Percentiles rank a stretch among this genome's conserved stretches.
Evolutionary conservation across 2,113 vertebrate genomes (phyloP).

Genomic region (Xiphophorus maculatus): DNA sequence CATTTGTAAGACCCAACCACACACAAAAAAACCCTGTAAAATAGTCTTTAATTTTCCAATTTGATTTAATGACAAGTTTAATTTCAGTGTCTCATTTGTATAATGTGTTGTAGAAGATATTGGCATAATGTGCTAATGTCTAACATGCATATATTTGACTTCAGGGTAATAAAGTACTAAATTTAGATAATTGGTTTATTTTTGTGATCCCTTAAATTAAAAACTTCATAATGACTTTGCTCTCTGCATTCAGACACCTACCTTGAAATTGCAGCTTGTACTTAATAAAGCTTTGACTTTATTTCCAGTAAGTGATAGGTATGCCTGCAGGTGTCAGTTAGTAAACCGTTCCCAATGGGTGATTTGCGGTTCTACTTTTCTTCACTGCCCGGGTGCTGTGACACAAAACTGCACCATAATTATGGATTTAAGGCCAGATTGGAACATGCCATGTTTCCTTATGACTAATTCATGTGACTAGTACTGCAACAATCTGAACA

Average conservation of each 20-base stretch:
- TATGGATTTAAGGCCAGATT: slow-evolving; percentile 65
- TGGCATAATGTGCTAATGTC: not conserved
- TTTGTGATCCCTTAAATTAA: slow-evolving; percentile 33
- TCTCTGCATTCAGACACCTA: slow-evolving; percentile 31
- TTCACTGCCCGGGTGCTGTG: slow-evolving; percentile 37
- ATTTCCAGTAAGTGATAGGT: slow-evolving; percentile 47
- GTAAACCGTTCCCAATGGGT: slow-evolving; percentile 45
- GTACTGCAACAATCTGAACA: slow-evolving; percentile 46
- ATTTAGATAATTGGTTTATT: slow-evolving; percentile 40
- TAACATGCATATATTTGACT: slow-evolving; percentile 33
- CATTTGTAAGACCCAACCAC: not conserved
- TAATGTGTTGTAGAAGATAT: not conserved
- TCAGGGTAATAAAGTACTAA: slow-evolving; percentile 26
- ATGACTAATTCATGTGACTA: slow-evolving; percentile 64
- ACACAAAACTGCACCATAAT: slow-evolving; percentile 58
- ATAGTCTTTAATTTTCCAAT: slow-evolving; percentile 5
- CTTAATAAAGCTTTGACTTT: slow-evolving; percentile 51
- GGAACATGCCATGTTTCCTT: slow-evolving; percentile 65
- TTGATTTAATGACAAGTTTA: not conserved
- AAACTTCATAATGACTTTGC: slow-evolving; percentile 52
- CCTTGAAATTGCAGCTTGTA: slow-evolving; percentile 40
- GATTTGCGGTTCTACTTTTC: slow-evolving; percentile 54
- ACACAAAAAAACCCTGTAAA: not conserved
- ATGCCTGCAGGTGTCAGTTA: slow-evolving; percentile 51
- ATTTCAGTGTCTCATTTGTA: slow-evolving; percentile 1